Evolutionary conservation across 2,797 vertebrate genomes (phyloP).

Genomic region (Parambassis ranga): DNA sequence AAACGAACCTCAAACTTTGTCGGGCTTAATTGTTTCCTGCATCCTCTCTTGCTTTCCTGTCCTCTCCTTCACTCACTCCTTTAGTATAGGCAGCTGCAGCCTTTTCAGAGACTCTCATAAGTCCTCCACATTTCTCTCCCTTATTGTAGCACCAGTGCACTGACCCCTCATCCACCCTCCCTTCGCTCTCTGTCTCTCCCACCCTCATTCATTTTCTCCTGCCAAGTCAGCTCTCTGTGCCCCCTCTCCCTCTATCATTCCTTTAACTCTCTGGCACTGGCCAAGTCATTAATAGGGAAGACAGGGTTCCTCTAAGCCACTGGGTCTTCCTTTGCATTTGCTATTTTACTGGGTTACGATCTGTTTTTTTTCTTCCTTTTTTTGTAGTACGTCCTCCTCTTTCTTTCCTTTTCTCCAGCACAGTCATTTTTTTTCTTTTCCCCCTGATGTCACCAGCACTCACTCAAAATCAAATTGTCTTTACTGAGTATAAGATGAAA

Average conservation of each 20-base stretch:
- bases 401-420: conserved; percentile 8
- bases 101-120: conserved; percentile 53
- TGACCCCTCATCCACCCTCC: conserved; percentile 52
- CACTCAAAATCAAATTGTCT: conserved; percentile 8
- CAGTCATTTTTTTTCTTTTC: conserved; percentile 1
- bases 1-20: too few species aligned
- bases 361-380: background rate
- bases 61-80: conserved; percentile 19
- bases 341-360: conserved; percentile 20
- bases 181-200: conserved; percentile 17
- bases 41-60: background rate
- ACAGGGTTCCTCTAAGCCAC: conserved; percentile 36
- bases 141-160: conserved; percentile 42
- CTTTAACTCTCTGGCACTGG: conserved; percentile 27
- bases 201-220: conserved; percentile 59
- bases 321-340: conserved; percentile 28
- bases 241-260: background rate
- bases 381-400: background rate
- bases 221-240: conserved; percentile 48
- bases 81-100: conserved; percentile 53
- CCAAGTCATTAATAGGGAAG: conserved; percentile 52
- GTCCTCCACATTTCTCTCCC: conserved; percentile 41
- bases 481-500: conserved; percentile 4
- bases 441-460: background rate
- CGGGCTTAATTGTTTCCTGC: too few species aligned